Evolutionary conservation across 2,797 vertebrate species (phyloP).

Genomic region (Streptopelia turtur): DNA sequence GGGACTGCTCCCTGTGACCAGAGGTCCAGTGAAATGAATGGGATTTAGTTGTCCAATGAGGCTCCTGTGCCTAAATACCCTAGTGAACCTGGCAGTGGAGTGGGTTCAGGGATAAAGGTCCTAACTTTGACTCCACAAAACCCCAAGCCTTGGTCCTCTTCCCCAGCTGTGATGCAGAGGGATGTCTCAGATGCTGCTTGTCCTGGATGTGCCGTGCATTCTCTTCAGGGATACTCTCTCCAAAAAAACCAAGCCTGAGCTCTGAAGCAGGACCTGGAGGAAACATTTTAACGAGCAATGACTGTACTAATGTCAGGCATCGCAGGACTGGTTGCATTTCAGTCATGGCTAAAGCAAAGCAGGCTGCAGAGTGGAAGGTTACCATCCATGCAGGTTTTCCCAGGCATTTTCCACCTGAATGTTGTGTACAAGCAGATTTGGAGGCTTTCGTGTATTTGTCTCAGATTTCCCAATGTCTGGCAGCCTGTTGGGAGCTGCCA

Average conservation of each 20-base stretch:
- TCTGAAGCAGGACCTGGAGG: neutral
- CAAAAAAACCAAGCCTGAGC: neutral
- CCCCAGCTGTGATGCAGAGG: neutral
- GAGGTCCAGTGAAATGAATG: neutral
- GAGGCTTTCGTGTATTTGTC: neutral
- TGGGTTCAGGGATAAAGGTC: neutral
- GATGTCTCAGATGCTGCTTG: neutral
- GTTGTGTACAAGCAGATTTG: neutral
- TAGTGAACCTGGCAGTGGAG: neutral
- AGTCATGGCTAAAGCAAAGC: neutral
- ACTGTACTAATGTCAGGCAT: neutral
- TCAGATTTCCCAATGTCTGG: constrained; percentile 38
- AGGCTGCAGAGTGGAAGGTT: neutral
- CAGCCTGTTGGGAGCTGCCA: constrained; percentile 43
- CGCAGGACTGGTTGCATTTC: neutral
- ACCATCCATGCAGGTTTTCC: neutral
- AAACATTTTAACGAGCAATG: neutral
- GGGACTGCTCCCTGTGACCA: neutral
- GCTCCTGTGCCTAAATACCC: neutral
- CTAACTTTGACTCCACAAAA: neutral
- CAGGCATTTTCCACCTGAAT: neutral
- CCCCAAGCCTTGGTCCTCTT: neutral
- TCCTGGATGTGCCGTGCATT: neutral
- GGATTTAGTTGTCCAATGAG: neutral
- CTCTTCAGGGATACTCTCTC: neutral